phyloP scores from a whole-genome alignment of 2,113 vertebrate genomes.

The Spilogale gracilis region DNA sequence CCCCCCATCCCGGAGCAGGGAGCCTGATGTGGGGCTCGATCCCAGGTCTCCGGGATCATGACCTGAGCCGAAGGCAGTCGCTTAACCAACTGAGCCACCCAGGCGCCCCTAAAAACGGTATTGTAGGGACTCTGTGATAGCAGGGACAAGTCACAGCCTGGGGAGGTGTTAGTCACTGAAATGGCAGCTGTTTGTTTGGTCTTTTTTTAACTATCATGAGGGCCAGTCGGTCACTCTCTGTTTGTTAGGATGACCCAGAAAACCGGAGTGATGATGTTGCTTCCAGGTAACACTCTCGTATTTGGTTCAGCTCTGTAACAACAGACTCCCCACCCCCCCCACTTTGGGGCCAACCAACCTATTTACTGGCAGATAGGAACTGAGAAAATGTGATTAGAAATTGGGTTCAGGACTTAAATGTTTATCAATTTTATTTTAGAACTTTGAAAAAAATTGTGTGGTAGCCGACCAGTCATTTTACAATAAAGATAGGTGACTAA shows the following conservation, averaged over 20 bases:
- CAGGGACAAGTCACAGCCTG: no score
- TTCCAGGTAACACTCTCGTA: not conserved
- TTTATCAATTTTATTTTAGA: not conserved
- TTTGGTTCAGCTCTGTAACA: not conserved
- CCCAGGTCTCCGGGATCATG: no score
- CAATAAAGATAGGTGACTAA: not conserved
- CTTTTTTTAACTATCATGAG: not conserved
- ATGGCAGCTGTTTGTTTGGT: not conserved
- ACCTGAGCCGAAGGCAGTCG: no score
- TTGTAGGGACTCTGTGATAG: not conserved
- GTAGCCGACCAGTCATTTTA: not conserved
- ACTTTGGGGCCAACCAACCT: not conserved
- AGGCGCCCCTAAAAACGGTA: no score
- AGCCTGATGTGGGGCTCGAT: no score
- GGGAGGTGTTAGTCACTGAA: not conserved
- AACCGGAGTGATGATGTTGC: not conserved
- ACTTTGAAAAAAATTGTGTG: not conserved
- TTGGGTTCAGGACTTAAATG: not conserved
- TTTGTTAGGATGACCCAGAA: not conserved
- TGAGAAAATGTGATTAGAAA: conserved; percentile 31
- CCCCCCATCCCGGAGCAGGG: no score
- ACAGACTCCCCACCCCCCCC: not conserved
- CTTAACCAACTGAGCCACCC: no score
- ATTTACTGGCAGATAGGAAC: not conserved
- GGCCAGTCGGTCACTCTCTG: not conserved